Evolutionary conservation across 2,888 invertebrate species (phyloP), one percentile per base, ranked within the genome.

Genomic region (Agrochola lota): DNA sequence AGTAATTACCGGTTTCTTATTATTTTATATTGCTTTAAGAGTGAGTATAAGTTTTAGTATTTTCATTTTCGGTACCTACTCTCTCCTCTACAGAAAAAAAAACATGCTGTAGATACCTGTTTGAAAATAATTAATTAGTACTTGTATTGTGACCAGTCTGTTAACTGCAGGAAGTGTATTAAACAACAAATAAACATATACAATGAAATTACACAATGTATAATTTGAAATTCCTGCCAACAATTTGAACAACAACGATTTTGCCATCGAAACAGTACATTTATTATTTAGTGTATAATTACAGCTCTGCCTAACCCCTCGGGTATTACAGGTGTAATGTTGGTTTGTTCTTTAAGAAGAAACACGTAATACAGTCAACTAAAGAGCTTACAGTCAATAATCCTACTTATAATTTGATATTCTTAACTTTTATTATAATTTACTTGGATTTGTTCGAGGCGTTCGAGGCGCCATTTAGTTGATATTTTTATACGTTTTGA

Each of bases 221-320:
- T 85, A 85, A 86, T 86, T 85, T 78, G 30, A 70, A 75, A 78
- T 77, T 84, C 87, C 85, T 85, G 80, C 74, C 77, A 68, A 77
- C 63, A 60, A 40, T 76, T 60, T n/a, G 11, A 70, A 71, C 35
- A 77, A 67, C 83, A 78, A 73, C 78, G 74, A 81, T 81, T 68
- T 12, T 62, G 20, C 70, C 49, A 83, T 80, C 80, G 80, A 85
- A 66, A 30, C 5, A 23, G 40, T 67, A 23, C 30, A 20, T 74
- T 70, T 57, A 69, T 68, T 64, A 52, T 62, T 71, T 79, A 74
- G 8, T 71, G 79, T 60, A 57, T 68, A 66, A 46, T 68, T 60
- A 78, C 20, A 55, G 20, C 11, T n/a, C 12, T 40, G 30, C 6
- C 11, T 35, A 11, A n/a, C 6, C 11, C 2, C 17, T n/a, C 11